A percentile compares a stretch with the other conserved stretches of the same genome.
These are phyloP conservation scores for Melanotus villosus DNA, from an alignment of 2,888 invertebrate species.

Conservation along the genomic window DNA sequence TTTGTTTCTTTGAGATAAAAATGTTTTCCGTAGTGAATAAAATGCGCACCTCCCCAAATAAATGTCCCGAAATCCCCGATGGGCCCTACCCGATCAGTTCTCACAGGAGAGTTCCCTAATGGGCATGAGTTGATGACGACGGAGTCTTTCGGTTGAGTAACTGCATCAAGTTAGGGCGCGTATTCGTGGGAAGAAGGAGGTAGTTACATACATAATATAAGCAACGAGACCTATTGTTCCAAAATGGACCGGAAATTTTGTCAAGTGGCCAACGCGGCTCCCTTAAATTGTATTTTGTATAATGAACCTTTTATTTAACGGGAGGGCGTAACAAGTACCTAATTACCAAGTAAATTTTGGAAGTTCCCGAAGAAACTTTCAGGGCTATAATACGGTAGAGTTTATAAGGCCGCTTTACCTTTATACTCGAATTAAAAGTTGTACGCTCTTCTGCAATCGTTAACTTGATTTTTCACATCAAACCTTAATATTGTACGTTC, in stretches of 20 bases:
- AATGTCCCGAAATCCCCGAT: conserved; percentile 36
- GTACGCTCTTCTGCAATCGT: conserved; percentile 7
- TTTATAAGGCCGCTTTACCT: conserved; percentile 26
- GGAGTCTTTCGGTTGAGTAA: conserved; percentile 42
- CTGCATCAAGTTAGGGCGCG: conserved; percentile 34
- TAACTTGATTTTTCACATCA: conserved; percentile 26
- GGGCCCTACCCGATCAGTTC: conserved; percentile 40
- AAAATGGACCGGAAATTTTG: conserved; percentile 41
- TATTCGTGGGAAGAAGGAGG: conserved; percentile 41
- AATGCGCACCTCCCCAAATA: conserved; percentile 32
- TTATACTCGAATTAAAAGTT: conserved; percentile 28
- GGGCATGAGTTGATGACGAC: conserved; percentile 41
- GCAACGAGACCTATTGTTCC: conserved; percentile 37
- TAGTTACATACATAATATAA: conserved; percentile 28
- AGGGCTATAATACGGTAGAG: conserved; percentile 3
- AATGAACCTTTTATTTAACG: conserved; percentile 33
- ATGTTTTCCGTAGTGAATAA: conserved; percentile 29
- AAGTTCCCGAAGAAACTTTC: conserved; percentile 27
- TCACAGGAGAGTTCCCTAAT: conserved; percentile 37
- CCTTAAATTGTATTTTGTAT: conserved; percentile 28
- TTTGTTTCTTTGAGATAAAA: conserved; percentile 38
- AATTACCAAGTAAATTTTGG: conserved; percentile 37
- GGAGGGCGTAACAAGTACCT: conserved; percentile 33
- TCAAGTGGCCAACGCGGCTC: conserved; percentile 31
- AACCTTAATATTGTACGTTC: conserved; percentile 3